Base-by-base conservation (phyloP, 2,888 invertebrate genomes). In the Pollenia amentaria region DNA sequence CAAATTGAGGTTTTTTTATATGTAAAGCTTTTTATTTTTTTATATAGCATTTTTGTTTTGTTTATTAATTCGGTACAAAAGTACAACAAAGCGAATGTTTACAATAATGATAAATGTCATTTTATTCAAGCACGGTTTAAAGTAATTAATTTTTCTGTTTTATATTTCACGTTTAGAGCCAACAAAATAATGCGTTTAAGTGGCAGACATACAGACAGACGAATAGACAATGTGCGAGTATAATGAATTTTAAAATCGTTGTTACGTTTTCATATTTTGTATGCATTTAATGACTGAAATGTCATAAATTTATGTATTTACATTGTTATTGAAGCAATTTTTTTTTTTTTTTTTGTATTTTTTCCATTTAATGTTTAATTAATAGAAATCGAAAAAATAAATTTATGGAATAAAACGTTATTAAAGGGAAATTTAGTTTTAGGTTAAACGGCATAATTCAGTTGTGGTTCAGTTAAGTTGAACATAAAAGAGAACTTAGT, bases 71-170 rank as follows among this genome's bases (percentile, higher is more conserved):
- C 53, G 4, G 16, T n/a, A 53, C 51, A 77, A 57, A 65, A 40
- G 62, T 55, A 46, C 55, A 72, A 44, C 65, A 46, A 16, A 64
- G 16, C 46, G 18, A 62, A 38, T 70, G 57, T 79, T 48, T 16
- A 62, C 14, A 53, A 72, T 53, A 16, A 73, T 65, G 51, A 72
- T 82, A 69, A 69, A 75, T 73, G 44, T 44, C 18, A 29, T 29
- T 40, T 76, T 76, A 76, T 62, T 69, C 60, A 60, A 69, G 60
- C 75, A 62, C 44, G 69, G 67, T 38, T 75, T 67, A 38, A 72
- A 80, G 64, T 72, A 80, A 80, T 53, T 80, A 72, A 64, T 80
- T 80, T 79, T 70, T 42, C 44, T 53, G 10, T 18, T 69, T 46
- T 78, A 42, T 78, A 40, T 21, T 48, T 7, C 40, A 78, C 18